Conservation (phyloP, 2,888 invertebrate genomes). For the Spisula subtruncata region DNA sequence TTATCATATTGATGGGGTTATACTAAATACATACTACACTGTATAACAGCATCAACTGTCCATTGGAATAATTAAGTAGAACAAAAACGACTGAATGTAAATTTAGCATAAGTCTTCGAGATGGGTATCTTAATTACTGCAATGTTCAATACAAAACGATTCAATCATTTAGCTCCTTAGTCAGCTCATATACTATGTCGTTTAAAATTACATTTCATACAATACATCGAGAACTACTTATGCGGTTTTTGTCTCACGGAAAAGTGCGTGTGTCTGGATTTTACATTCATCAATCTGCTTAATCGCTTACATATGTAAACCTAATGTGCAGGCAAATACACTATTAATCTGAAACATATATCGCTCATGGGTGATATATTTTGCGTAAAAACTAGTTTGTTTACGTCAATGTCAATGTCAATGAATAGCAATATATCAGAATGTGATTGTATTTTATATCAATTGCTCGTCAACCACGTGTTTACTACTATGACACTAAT, state of each 20-base stretch:
- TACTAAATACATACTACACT: no score
- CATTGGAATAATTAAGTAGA: no score
- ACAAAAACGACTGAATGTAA: not conserved
- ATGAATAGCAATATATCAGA: not conserved
- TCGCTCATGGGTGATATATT: not conserved
- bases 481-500: no score
- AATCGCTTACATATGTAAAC: constrained; percentile 10
- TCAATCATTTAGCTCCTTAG: not conserved
- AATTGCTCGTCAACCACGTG: no score
- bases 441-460: not conserved
- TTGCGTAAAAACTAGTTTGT: not conserved
- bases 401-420: not conserved
- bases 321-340: not conserved
- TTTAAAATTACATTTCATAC: not conserved
- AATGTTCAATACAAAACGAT: not conserved
- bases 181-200: not conserved
- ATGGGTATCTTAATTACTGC: not conserved
- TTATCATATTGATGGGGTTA: no score
- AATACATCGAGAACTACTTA: not conserved
- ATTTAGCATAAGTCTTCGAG: not conserved
- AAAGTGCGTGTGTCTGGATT: not conserved
- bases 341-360: no score
- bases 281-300: not conserved
- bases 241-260: not conserved
- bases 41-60: no score